Evolutionary conservation across 2,797 vertebrate species (phyloP).

Genomic region (Mycteria americana): DNA sequence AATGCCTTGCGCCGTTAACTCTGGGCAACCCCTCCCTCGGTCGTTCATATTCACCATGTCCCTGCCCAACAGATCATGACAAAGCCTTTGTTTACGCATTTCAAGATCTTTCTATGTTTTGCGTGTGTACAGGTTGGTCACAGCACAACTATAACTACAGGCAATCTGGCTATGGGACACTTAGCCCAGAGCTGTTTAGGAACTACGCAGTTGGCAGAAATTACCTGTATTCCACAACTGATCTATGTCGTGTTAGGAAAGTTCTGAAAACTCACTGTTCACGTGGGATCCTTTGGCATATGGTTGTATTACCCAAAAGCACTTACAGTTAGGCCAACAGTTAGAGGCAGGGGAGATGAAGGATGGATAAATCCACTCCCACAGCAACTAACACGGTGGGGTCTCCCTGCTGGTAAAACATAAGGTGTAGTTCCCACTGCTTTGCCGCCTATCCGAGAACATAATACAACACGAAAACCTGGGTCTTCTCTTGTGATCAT

Average conservation of each 20-base stretch:
- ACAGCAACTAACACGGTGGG: background rate
- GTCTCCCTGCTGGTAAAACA: background rate
- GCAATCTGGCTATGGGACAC: background rate
- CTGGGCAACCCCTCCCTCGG: background rate
- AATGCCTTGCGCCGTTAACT: background rate
- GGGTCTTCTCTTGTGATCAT: background rate
- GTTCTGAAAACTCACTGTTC: background rate
- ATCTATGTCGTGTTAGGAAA: accelerated
- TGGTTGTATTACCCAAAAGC: background rate
- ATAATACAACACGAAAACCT: background rate
- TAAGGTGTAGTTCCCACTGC: background rate
- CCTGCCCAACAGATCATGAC: background rate
- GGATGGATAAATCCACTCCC: background rate
- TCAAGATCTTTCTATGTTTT: background rate
- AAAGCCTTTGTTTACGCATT: background rate
- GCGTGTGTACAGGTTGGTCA: background rate
- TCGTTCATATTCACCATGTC: background rate
- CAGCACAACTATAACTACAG: background rate
- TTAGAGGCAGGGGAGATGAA: background rate
- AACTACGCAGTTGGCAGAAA: background rate
- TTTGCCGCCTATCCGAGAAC: background rate
- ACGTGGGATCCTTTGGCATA: background rate
- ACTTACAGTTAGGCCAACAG: background rate
- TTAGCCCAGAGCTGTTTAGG: background rate
- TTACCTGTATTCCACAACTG: background rate